Conservation (phyloP, 2,888 invertebrate genomes). For the Pristionchus maxplancki region DNA sequence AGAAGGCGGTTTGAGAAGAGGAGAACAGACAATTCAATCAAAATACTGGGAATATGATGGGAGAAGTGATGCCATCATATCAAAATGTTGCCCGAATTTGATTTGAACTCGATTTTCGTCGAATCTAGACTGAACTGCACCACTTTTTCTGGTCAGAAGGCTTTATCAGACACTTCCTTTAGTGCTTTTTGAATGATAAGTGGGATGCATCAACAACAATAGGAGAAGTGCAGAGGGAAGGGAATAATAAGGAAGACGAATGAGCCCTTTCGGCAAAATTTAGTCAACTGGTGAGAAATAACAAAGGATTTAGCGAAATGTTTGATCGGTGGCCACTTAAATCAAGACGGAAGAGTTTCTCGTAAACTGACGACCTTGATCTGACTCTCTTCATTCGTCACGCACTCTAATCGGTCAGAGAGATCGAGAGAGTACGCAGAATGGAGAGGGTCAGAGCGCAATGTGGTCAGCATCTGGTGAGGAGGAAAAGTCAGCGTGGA, state of each 20-base stretch:
- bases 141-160: neutral
- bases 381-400: too few species aligned
- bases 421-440: too few species aligned
- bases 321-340: neutral
- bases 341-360: conserved; percentile 5
- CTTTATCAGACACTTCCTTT: neutral
- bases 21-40: neutral
- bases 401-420: too few species aligned
- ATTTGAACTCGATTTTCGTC: too few species aligned
- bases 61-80: neutral
- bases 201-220: neutral
- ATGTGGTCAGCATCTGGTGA: neutral
- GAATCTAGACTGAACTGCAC: too few species aligned
- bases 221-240: neutral
- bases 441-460: too few species aligned
- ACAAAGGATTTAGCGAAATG: neutral
- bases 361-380: conserved; percentile 19
- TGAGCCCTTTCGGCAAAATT: too few species aligned
- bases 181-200: neutral
- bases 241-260: neutral
- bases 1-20: neutral
- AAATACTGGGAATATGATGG: neutral
- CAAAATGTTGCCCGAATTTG: neutral
- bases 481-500: neutral
- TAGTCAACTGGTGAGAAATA: neutral